Evolutionary conservation across 2,888 invertebrate species (phyloP).

Genomic region (Spatulosminthurus flaviceps): DNA sequence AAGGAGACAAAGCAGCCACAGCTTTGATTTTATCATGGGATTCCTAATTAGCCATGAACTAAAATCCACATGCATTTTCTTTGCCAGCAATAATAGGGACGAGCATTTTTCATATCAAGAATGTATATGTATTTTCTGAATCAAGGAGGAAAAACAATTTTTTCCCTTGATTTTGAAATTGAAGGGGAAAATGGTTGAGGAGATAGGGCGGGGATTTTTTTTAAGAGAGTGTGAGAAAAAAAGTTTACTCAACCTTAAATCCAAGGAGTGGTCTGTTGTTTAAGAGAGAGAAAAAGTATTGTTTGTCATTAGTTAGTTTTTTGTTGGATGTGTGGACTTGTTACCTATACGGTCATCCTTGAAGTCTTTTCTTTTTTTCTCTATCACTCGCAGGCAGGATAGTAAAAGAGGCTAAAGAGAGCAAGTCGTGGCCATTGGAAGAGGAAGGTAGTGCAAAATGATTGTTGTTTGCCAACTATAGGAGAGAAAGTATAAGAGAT

Average conservation of each 20-base stretch:
- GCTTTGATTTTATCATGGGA: conserved; percentile 35
- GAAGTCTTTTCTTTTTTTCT: no score
- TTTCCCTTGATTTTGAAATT: neutral
- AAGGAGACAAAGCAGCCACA: conserved; percentile 10
- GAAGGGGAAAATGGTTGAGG: neutral
- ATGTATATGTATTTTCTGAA: no score
- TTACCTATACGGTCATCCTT: neutral
- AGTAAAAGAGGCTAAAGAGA: neutral
- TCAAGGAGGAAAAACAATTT: no score
- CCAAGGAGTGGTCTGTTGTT: conserved; percentile 6
- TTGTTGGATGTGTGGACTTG: neutral
- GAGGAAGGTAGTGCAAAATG: neutral
- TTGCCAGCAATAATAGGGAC: no score
- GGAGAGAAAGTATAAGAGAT: neutral
- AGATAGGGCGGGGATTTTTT: no score
- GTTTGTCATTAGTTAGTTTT: conserved; percentile 34
- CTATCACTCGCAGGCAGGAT: neutral
- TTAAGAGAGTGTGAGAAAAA: neutral
- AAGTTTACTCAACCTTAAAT: conserved; percentile 10
- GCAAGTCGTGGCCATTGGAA: neutral
- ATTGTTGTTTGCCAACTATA: conserved; percentile 5
- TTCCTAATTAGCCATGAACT: conserved; percentile 43
- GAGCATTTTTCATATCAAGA: no score
- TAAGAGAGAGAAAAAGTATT: conserved; percentile 22
- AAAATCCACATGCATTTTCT: conserved; percentile 10